Conservation (phyloP, 2,888 invertebrate genomes). For the Cataglyphis albicans region DNA sequence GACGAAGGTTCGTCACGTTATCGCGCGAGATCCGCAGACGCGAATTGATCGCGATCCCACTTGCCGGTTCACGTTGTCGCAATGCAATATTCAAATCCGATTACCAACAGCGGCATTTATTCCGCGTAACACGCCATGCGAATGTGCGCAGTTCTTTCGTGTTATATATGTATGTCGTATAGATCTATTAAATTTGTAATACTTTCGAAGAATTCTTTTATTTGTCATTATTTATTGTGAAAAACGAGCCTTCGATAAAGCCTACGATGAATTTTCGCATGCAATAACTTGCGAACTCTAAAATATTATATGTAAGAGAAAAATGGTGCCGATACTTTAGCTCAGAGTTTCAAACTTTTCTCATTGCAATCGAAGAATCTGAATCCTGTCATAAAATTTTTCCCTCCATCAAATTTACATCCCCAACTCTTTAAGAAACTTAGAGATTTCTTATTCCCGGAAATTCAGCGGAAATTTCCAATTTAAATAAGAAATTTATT, state of each 20-base stretch:
- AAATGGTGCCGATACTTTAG: background rate
- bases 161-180: background rate
- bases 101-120: slow-evolving; percentile 17
- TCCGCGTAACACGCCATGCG: slow-evolving; percentile 16
- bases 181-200: background rate
- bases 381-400: background rate
- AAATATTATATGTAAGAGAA: background rate
- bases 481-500: slow-evolving; percentile 20
- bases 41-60: slow-evolving; percentile 39
- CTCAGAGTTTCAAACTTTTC: background rate
- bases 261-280: background rate
- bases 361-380: slow-evolving; percentile 9
- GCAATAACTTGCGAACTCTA: background rate
- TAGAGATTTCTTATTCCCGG: background rate
- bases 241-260: background rate
- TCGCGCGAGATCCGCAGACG: slow-evolving; percentile 58
- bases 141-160: background rate
- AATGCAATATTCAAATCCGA: slow-evolving; percentile 45
- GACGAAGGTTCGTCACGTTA: slow-evolving; percentile 55
- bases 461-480: background rate
- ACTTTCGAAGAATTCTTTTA: background rate
- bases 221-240: background rate
- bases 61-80: slow-evolving; percentile 8
- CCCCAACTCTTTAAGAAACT: background rate
- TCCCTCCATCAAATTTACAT: background rate